Base-by-base conservation (phyloP, 1,140 invertebrate species). In the Thaumatotibia leucotreta region DNA sequence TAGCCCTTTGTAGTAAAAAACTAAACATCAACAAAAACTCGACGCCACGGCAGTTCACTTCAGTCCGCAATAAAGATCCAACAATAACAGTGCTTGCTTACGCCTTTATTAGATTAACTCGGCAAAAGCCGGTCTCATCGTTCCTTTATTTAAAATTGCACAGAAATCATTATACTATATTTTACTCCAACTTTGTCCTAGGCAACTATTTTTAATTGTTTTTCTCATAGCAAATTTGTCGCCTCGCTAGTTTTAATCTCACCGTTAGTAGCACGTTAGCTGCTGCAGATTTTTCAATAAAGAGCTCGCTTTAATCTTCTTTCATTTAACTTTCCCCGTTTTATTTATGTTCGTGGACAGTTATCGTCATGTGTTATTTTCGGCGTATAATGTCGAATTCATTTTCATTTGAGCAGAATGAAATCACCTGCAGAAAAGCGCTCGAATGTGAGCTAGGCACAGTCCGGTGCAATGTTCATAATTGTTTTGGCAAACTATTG, bases 71-170 rank as follows among this genome's bases (percentile, higher is more conserved):
- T 65, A 54, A 65, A 65, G 50, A 27, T 54, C 33, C 64, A 75
- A 70, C 68, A 75, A 66, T 70, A 68, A 72, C 62, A 72, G 62
- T 50, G 67, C 35, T 67, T 23, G 54, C 61, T 63, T 20, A 39
- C 20, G n/a, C 50, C 61, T 69, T 49, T 71, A 74, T 72, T 72
- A 64, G 61, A 67, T 76, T 72, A 72, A 69, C 69, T 73, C 65
- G 52, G 72, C 72, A 70, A 74, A 73, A 73, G 71, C 63, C 69
- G 54, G 32, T 61, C 63, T 76, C 65, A 67, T 64, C 65, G 64
- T 66, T 76, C 74, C 74, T 74, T 76, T 76, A 76, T 69, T 66
- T 68, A 64, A 66, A 22, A 64, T 45, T 64, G 63, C 63, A 50
- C 39, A 17, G 39, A 64, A 64, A 64, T 64, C 63, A 64, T 45